Evolutionary conservation across 2,797 vertebrate species (phyloP).

Genomic region (Halcyon smyrnensis): DNA sequence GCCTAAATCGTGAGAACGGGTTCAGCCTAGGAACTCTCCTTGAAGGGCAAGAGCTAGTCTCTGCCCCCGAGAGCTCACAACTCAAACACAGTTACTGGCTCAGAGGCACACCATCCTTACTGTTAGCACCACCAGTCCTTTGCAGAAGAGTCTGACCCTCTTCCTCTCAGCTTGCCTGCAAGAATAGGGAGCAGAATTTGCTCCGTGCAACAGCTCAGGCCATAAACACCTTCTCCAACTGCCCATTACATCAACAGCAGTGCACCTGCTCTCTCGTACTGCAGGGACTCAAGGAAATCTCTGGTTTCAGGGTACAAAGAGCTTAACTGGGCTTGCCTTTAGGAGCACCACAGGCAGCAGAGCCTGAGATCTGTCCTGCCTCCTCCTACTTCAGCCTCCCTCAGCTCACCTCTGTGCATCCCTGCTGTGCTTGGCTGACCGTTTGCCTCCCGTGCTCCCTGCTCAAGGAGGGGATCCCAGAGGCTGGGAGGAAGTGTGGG

Average conservation of each 20-base stretch:
- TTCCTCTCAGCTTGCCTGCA: background rate
- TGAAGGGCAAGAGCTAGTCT: background rate
- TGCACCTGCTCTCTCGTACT: constrained; percentile 22
- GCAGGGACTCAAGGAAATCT: background rate
- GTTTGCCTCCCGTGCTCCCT: background rate
- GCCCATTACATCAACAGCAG: constrained; percentile 24
- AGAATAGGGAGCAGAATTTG: background rate
- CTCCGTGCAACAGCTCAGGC: background rate
- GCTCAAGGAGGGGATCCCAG: background rate
- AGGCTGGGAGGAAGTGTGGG: background rate
- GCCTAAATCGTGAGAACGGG: background rate
- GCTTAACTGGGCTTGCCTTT: background rate
- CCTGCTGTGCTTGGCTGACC: background rate
- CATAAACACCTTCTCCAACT: constrained; percentile 24
- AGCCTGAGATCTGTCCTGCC: background rate
- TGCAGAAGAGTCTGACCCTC: background rate
- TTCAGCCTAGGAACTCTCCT: background rate
- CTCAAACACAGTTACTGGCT: background rate
- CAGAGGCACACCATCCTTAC: background rate
- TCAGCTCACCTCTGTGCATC: background rate
- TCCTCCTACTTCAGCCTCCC: background rate
- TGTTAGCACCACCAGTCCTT: background rate
- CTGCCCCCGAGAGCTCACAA: background rate
- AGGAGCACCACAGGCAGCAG: background rate
- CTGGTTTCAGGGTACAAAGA: constrained; percentile 5